A percentile compares a stretch with the other conserved stretches of the same genome.
Conservation (phyloP, 1,140 invertebrate genomes). For the Metaphire vulgaris region DNA sequence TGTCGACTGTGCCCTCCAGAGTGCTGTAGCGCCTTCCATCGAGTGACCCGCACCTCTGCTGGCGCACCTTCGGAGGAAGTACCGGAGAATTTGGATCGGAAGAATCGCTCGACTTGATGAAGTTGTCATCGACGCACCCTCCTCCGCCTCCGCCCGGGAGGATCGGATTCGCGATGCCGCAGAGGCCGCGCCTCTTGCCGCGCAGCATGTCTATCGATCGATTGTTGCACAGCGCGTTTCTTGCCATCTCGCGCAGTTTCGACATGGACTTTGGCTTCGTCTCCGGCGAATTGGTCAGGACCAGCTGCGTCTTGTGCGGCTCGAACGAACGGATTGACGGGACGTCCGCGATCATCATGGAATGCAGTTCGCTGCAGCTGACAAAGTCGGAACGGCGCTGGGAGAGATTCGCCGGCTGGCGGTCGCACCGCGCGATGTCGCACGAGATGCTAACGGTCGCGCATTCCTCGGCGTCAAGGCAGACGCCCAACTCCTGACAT, state of each 20-base stretch:
- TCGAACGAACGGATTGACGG: not conserved
- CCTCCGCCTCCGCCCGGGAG: not conserved
- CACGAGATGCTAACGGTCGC: not conserved
- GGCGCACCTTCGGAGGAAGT: not conserved
- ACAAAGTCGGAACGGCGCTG: not conserved
- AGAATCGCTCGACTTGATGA: slow-evolving; percentile 16
- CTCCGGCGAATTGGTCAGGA: not conserved
- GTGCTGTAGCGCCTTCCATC: not conserved
- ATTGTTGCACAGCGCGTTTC: slow-evolving; percentile 14
- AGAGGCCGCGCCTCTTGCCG: slow-evolving; percentile 7
- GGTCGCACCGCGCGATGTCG: not conserved
- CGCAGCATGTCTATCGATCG: slow-evolving; percentile 5
- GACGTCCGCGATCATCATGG: not conserved
- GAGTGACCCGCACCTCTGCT: not conserved
- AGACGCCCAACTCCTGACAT: not conserved
- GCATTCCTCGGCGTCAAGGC: not conserved
- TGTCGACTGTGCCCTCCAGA: not conserved
- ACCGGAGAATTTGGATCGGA: slow-evolving; percentile 14
- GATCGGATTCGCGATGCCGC: slow-evolving; percentile 5
- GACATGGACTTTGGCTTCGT: slow-evolving; percentile 5
- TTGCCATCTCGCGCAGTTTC: slow-evolving; percentile 6
- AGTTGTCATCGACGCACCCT: not conserved
- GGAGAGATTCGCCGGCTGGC: not conserved
- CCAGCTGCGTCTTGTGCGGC: slow-evolving; percentile 6
- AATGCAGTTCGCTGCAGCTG: not conserved